Percentiles rank a stretch among this genome's conserved stretches.
phyloP scores from a whole-genome alignment of 1,140 invertebrate genomes.

The Melipona quadrifasciata region DNA sequence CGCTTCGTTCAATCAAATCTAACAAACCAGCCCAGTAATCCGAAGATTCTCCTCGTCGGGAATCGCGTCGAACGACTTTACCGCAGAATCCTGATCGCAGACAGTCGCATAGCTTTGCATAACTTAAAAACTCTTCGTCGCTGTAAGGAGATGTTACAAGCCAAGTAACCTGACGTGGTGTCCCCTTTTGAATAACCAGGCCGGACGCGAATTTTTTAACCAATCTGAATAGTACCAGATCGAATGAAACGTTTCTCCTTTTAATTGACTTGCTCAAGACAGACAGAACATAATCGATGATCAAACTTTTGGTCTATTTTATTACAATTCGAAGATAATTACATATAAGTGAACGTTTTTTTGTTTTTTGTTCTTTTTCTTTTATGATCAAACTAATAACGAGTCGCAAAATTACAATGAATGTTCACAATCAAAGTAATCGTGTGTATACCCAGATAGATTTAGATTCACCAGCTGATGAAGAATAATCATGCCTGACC shows the following conservation, averaged over 20 bases:
- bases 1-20: neutral
- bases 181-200: neutral
- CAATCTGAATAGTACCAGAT: neutral
- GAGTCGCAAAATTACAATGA: no score
- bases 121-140: slow-evolving; percentile 14
- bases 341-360: neutral
- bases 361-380: neutral
- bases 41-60: neutral
- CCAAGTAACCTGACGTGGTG: neutral
- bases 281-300: no score
- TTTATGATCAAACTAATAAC: neutral
- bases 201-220: neutral
- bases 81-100: neutral
- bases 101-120: slow-evolving; percentile 31
- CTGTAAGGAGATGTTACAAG: neutral
- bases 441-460: neutral
- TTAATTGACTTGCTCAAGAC: neutral
- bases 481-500: neutral
- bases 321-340: neutral
- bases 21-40: neutral
- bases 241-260: neutral
- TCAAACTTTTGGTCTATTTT: no score
- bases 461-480: no score
- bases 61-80: slow-evolving; percentile 1
- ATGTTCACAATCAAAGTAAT: neutral